Evolutionary conservation across 2,888 invertebrate species (phyloP), one percentile per base, ranked within the genome.

Genomic region (Lymantria monacha): DNA sequence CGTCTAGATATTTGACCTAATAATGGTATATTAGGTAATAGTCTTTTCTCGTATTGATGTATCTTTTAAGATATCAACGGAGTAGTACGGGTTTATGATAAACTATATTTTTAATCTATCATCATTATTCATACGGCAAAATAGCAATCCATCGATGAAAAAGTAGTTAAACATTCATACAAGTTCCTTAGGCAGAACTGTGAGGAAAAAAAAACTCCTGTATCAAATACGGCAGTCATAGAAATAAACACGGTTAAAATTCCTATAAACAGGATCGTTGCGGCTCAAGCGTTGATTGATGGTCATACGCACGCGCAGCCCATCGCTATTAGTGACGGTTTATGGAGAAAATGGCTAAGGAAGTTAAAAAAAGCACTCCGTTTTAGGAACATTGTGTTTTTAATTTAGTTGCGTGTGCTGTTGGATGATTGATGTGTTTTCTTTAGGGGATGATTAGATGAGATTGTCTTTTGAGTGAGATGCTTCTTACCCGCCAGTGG

Each of bases 181-280:
- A 22, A 22, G 22, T 22, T 22, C 22, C 22, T 22, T 3, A 2
- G 2, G 3, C 5, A 22, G 22, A 5, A 2, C 22, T 22, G 22
- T 3, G 22, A 22, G 22, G 5, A 33, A 40, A 40, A 41, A 41
- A 41, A 41, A 14, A 7, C 38, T 61, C 81, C 82, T 84, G 76
- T 85, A 81, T 61, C 55, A 48, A 53, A 47, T 37, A 57, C 55
- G 58, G 71, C 66, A 71, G 70, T 70, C 69, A 61, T 83, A 72
- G 83, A 87, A 87, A 88, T 88, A 89, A 85, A 81, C 83, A 81
- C 83, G 74, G 82, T 82, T 88, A 86, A 88, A 85, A 86, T 85
- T 84, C 82, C 79, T 86, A 87, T 89, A 90, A 90, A 90, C 89
- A 90, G 87, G 87, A 84, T 85, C 78, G 86, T 83, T 72, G 78